Base-by-base conservation (phyloP, 2,797 vertebrate genomes). In the Rhynchotus rufescens region DNA sequence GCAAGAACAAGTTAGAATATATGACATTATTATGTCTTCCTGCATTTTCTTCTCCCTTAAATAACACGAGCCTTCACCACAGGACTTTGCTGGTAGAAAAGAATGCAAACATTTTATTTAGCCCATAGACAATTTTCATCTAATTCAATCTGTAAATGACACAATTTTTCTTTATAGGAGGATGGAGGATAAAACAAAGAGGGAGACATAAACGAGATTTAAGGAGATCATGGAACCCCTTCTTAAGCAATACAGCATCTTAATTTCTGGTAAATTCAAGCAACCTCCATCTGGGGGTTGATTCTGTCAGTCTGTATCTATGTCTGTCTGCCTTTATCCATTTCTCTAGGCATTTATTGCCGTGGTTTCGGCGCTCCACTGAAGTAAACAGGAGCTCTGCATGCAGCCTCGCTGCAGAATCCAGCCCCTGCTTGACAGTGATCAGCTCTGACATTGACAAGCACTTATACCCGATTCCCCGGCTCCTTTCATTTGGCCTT, bases 1-100 rank as follows among this genome's bases (percentile, higher is more conserved):
- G 94, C 96, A 96, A 96, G 90, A 97, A 86, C 80, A 93, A 94
- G 90, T 97, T 95, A 90, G 90, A 96, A 94, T 93, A 90, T 96
- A 86, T 77, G 94, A 92, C 96, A 97, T 94, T 97, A 96, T 94
- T 96, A 89, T 60, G 83, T 95, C 80, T 81, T 94, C 84, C 93
- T 94, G 93, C 90, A 95, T 96, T 96, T 96, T 92, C 54, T 26
- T 90, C 86, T 96, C 72, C 83, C 89, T 90, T 93, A 87, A 94
- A 97, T 90, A 93, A 22, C 26, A 64, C 30, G 64, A 91, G 16
- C 67, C n/a, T 81, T 90, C 90, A 72, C 3, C 15, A 26, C 68
- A 73, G 71, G 74, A 32, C 51, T 86, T 36, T 22, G 45, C 64
- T 62, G 67, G 34, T 23, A 88, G 34, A 74, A 81, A 90, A 84